Conservation (phyloP, 2,888 invertebrate genomes). For the Plebejus anna region DNA sequence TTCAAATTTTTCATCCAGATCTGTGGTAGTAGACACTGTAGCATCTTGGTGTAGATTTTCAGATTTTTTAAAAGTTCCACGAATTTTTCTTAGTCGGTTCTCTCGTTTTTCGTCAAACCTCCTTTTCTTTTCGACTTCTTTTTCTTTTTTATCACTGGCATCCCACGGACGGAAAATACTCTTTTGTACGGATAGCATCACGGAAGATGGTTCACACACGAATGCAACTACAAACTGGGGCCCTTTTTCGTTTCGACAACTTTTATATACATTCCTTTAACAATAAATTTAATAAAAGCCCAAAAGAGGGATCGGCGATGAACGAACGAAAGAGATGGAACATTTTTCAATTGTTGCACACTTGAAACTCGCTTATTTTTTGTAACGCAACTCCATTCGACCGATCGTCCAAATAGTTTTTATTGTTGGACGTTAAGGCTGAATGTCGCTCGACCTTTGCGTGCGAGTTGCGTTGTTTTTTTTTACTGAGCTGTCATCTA, state of each 20-base stretch:
- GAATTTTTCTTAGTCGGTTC: constrained; percentile 67
- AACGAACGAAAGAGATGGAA: constrained; percentile 76
- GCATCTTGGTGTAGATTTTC: constrained; percentile 74
- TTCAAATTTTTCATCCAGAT: constrained; percentile 45
- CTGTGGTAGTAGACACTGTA: constrained; percentile 79
- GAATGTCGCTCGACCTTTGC: constrained; percentile 39
- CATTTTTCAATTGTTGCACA: constrained; percentile 79
- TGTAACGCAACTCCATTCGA: constrained; percentile 38
- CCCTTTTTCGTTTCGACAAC: constrained; percentile 71
- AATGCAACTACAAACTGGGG: constrained; percentile 61
- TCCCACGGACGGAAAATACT: constrained; percentile 83
- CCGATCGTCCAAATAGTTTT: constrained; percentile 39
- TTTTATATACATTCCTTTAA: constrained; percentile 78
- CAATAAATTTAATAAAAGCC: constrained; percentile 78
- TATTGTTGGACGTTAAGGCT: constrained; percentile 39
- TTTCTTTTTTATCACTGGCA: constrained; percentile 54
- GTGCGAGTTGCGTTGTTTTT: constrained; percentile 43
- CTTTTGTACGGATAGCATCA: constrained; percentile 65
- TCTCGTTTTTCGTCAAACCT: constrained; percentile 58
- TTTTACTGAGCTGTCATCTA: constrained; percentile 53
- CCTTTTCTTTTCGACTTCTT: constrained; percentile 50
- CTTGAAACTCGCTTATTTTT: constrained; percentile 50
- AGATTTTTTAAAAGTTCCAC: constrained; percentile 62
- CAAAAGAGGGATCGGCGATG: constrained; percentile 71
- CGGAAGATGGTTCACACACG: constrained; percentile 55